phyloP scores from a whole-genome alignment of 2,113 vertebrate genomes.

The Laticauda colubrina region DNA sequence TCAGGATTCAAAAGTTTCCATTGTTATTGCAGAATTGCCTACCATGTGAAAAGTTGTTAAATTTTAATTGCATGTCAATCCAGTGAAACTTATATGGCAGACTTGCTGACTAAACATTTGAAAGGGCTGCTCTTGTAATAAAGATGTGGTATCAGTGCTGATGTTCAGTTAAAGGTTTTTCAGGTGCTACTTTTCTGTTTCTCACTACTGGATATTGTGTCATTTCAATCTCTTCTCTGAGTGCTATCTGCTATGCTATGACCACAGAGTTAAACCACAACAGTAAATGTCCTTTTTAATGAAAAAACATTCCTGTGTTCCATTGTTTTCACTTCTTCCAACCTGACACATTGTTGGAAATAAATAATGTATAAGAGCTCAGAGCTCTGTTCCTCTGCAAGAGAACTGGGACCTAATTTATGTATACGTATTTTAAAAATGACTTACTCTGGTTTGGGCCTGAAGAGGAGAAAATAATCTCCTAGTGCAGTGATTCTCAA shows the following conservation, averaged over 20 bases:
- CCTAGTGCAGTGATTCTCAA: no score
- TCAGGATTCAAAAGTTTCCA: constrained; percentile 16
- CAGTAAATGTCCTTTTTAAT: neutral
- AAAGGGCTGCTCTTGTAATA: constrained; percentile 31
- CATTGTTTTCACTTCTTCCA: neutral
- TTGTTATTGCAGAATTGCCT: constrained; percentile 14
- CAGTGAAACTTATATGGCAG: constrained; percentile 10
- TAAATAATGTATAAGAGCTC: neutral
- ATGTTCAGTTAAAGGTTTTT: constrained; percentile 4
- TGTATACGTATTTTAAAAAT: neutral
- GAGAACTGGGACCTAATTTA: neutral
- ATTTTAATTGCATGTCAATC: constrained; percentile 30
- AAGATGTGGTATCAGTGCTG: constrained; percentile 18
- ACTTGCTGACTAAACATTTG: constrained; percentile 24
- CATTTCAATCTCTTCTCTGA: neutral
- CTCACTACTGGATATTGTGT: neutral
- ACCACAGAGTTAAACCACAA: neutral
- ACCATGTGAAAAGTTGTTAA: neutral
- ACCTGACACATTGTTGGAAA: neutral
- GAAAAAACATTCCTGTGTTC: neutral
- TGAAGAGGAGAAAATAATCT: neutral
- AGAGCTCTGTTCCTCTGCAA: neutral
- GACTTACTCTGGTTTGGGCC: neutral
- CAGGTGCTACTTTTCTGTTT: constrained; percentile 12
- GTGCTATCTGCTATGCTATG: neutral